Evolutionary conservation across 2,113 vertebrate species (phyloP).

Genomic region (Atrichornis clamosus): DNA sequence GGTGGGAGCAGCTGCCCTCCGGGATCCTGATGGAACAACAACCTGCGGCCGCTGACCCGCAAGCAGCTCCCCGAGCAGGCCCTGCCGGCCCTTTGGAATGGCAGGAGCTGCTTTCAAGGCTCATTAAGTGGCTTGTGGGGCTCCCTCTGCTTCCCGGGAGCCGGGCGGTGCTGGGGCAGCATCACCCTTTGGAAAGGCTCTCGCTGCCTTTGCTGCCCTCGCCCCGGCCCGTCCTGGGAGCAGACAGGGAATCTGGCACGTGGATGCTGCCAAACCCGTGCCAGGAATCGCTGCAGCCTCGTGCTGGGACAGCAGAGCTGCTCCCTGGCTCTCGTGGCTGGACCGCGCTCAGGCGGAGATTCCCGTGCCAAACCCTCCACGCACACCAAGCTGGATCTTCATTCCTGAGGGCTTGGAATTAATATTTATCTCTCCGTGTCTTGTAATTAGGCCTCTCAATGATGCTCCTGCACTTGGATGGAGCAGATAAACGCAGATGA

Average conservation of each 20-base stretch:
- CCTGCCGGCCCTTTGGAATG: rapidly evolving
- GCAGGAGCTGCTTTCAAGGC: background rate
- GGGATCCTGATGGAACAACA: background rate
- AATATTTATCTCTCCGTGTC: background rate
- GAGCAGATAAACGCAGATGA: background rate
- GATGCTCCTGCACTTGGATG: background rate
- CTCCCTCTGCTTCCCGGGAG: background rate
- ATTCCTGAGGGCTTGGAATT: background rate
- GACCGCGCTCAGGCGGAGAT: rapidly evolving
- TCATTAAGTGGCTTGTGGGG: rapidly evolving
- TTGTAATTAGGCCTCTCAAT: background rate
- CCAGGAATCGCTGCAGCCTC: background rate
- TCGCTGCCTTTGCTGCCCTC: background rate
- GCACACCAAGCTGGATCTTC: background rate
- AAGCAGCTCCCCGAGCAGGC: background rate
- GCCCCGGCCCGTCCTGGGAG: background rate
- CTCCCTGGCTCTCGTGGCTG: background rate
- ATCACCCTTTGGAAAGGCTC: background rate
- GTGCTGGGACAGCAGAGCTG: rapidly evolving
- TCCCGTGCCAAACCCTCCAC: background rate
- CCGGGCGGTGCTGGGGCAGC: background rate
- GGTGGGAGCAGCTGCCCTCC: background rate
- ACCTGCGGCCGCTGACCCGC: background rate
- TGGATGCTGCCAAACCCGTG: rapidly evolving
- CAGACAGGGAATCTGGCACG: rapidly evolving